Percentiles rank a stretch among this genome's conserved stretches.
phyloP scores from a whole-genome alignment of 2,797 vertebrate species.

The Erethizon dorsatum region DNA sequence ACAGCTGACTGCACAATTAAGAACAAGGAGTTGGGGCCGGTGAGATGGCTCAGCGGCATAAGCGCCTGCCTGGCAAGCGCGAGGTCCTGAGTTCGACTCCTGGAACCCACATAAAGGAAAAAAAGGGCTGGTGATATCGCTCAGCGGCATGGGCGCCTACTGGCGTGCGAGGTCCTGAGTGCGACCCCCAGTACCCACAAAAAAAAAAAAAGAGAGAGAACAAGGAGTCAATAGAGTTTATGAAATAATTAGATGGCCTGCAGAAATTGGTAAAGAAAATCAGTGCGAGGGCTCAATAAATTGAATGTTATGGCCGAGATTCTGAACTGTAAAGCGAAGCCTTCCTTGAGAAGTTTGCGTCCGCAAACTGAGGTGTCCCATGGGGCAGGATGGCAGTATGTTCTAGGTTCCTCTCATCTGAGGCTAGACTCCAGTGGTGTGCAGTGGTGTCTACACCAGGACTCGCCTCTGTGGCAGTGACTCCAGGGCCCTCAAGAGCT shows the following conservation, averaged over 20 bases:
- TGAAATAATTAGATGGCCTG: background rate
- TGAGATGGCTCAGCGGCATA: too few relatives aligned
- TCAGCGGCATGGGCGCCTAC: too few relatives aligned
- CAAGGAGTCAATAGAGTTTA: background rate
- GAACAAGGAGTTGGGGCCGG: background rate
- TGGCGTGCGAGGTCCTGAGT: too few relatives aligned
- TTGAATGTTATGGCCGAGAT: background rate
- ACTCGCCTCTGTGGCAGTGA: background rate
- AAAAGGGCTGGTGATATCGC: too few relatives aligned
- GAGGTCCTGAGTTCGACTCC: too few relatives aligned
- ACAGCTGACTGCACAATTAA: constrained; percentile 16
- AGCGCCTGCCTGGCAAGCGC: too few relatives aligned
- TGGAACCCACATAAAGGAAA: too few relatives aligned
- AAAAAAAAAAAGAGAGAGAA: background rate
- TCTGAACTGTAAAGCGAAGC: background rate
- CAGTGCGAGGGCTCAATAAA: background rate
- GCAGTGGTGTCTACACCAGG: rapidly evolving
- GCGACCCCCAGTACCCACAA: background rate
- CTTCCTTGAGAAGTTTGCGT: background rate
- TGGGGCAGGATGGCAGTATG: background rate
- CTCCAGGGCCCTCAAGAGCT: background rate
- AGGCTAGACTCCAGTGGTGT: background rate
- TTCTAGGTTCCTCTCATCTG: background rate
- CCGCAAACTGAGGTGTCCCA: background rate
- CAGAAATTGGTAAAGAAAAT: constrained; percentile 39